These are phyloP conservation scores for Leiothrix lutea DNA, from an alignment of 2,113 vertebrate genomes.

Conservation along the genomic window DNA sequence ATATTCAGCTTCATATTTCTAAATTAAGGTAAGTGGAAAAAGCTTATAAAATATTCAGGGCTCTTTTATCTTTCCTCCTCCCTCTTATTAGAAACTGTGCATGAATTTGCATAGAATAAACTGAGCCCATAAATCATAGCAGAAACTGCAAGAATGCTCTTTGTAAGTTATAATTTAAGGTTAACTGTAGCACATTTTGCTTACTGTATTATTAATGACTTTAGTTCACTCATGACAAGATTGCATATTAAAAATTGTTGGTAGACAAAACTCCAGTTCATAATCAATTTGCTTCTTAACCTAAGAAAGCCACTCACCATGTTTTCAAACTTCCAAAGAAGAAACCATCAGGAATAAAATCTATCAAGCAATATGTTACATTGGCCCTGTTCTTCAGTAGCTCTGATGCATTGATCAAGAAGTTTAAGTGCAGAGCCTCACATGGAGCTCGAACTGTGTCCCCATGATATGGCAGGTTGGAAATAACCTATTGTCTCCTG, in stretches of 20 bases:
- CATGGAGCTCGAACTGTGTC: not conserved
- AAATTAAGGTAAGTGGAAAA: conserved; percentile 87
- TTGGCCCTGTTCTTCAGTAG: not conserved
- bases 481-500: not conserved
- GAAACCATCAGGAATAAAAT: conserved; percentile 8
- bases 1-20: conserved; percentile 87
- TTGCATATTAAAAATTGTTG: conserved; percentile 81
- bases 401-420: not conserved
- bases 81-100: conserved; percentile 84
- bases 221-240: conserved; percentile 80
- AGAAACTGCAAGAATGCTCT: conserved; percentile 80
- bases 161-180: conserved; percentile 88
- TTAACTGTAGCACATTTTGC: conserved; percentile 83
- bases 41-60: conserved; percentile 86
- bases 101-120: conserved; percentile 89
- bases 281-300: conserved; percentile 76
- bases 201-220: conserved; percentile 86
- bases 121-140: conserved; percentile 83
- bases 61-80: conserved; percentile 85
- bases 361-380: not conserved
- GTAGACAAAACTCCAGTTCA: conserved; percentile 77
- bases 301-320: conserved; percentile 58
- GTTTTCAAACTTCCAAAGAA: conserved; percentile 36
- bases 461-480: fast-evolving
- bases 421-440: not conserved